phyloP scores from a whole-genome alignment of 2,113 vertebrate species.

The Hoplias malabaricus region DNA sequence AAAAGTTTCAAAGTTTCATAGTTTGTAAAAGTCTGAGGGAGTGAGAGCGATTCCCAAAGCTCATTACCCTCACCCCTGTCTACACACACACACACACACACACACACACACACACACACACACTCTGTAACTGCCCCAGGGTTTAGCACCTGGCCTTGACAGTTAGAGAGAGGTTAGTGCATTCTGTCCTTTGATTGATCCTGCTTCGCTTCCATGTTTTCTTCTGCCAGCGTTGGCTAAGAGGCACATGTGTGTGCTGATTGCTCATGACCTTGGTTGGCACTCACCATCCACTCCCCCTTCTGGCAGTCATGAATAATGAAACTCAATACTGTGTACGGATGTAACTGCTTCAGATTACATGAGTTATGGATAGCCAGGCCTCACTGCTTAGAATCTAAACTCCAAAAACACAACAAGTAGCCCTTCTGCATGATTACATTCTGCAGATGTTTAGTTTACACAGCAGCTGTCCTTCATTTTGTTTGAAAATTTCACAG shows the following conservation, averaged over 20 bases:
- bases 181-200: constrained; percentile 7
- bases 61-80: not conserved
- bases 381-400: not conserved
- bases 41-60: not conserved
- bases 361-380: constrained; percentile 2
- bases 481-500: no score
- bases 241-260: not conserved
- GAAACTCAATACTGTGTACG: not conserved
- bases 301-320: not conserved
- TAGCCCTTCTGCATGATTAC: not conserved
- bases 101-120: not conserved
- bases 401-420: not conserved
- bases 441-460: not conserved
- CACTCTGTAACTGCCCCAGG: not conserved
- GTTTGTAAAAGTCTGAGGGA: not conserved
- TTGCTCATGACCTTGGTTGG: not conserved
- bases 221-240: not conserved
- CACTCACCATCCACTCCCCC: not conserved
- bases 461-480: no score
- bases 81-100: not conserved
- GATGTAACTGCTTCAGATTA: not conserved
- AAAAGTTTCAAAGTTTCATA: not conserved
- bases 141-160: constrained; percentile 37
- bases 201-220: not conserved
- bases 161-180: constrained; percentile 14